Percentiles rank a stretch among this genome's conserved stretches.
phyloP scores from a whole-genome alignment of 1,140 invertebrate species.

The Calephelis virginiensis region DNA sequence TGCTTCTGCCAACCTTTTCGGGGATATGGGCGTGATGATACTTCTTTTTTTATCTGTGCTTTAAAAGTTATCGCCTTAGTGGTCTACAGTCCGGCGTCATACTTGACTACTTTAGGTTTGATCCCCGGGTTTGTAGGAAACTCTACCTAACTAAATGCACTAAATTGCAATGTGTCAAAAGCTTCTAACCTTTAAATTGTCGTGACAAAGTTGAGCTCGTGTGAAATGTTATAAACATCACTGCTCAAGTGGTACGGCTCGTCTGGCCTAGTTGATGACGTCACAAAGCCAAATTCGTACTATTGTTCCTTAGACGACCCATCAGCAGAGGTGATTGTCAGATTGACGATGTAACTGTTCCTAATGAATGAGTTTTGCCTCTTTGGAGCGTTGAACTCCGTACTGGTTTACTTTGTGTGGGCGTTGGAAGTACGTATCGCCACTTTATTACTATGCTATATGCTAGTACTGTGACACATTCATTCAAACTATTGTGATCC shows the following conservation, averaged over 20 bases:
- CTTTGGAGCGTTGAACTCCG: conserved; percentile 69
- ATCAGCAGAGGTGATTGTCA: conserved; percentile 28
- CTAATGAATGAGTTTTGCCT: conserved; percentile 69
- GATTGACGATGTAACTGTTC: conserved; percentile 59
- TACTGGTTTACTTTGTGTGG: conserved; percentile 58
- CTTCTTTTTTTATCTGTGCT: too few species aligned
- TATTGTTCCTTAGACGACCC: conserved; percentile 43
- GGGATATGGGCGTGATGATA: too few species aligned
- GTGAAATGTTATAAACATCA: neutral
- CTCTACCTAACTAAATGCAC: too few species aligned
- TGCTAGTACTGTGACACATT: conserved; percentile 26
- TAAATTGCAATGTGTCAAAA: too few species aligned
- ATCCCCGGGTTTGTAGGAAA: too few species aligned
- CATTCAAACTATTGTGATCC: conserved; percentile 5
- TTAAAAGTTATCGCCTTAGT: too few species aligned
- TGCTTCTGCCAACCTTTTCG: too few species aligned
- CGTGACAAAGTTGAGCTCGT: conserved; percentile 36
- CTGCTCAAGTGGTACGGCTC: neutral
- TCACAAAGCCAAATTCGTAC: conserved; percentile 49
- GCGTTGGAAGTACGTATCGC: conserved; percentile 42
- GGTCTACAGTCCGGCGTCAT: too few species aligned
- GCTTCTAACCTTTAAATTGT: neutral
- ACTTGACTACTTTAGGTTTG: too few species aligned
- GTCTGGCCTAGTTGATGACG: conserved; percentile 46
- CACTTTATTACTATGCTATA: conserved; percentile 34